Conservation (phyloP, 2,888 invertebrate genomes). For the Protonemura montana region DNA sequence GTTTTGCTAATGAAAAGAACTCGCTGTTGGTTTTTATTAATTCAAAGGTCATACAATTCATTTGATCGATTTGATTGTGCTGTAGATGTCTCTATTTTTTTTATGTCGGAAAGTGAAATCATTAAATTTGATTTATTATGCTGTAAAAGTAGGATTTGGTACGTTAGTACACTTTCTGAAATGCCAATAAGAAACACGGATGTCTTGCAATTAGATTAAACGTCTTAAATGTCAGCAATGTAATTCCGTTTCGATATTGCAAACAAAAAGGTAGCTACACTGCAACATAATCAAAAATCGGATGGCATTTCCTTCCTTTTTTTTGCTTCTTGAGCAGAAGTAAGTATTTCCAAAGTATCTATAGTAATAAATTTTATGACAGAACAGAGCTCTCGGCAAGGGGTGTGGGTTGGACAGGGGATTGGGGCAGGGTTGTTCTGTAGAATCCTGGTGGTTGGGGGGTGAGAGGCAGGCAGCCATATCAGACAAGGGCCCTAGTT, state of each 20-base stretch:
- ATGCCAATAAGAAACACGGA: not conserved
- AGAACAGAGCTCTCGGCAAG: not conserved
- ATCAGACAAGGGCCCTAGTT: not conserved
- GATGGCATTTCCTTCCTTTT: not conserved
- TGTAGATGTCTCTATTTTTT: not conserved
- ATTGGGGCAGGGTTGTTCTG: not conserved
- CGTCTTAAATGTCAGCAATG: not conserved
- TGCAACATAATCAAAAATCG: slow-evolving; percentile 7
- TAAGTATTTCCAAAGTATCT: not conserved
- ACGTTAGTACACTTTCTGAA: not conserved
- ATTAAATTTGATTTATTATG: not conserved
- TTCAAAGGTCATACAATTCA: not conserved
- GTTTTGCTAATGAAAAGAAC: not conserved
- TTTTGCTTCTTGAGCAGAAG: not conserved
- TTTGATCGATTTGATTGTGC: not conserved
- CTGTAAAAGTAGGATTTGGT: not conserved
- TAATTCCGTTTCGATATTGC: not conserved
- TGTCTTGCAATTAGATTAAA: not conserved
- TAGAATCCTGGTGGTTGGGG: not conserved
- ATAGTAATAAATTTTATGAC: slow-evolving; percentile 12
- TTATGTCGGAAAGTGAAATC: not conserved
- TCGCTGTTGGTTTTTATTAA: not conserved
- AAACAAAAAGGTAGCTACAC: not conserved
- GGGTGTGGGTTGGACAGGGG: not conserved
- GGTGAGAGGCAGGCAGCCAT: not conserved